Evolutionary conservation across 2,888 invertebrate species (phyloP), one percentile per base, ranked within the genome.

Genomic region (Sinotaia quadrata): DNA sequence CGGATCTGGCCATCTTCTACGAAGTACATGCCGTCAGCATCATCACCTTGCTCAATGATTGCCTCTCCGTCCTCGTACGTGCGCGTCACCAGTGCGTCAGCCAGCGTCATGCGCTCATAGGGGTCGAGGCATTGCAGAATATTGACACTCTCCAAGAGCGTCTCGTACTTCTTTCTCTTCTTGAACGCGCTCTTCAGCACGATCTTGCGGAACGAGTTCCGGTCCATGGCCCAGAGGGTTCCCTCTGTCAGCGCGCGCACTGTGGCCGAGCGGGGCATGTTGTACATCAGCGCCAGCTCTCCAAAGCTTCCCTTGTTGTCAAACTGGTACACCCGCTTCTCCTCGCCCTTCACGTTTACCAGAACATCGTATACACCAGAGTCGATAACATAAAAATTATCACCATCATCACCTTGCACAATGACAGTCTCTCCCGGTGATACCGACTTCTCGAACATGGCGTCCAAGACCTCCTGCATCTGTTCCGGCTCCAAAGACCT

Each of bases 1-100:
- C 93, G 92, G 78, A 96, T 93, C 74, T 92, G 91, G 71, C 98
- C 98, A 83, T 94, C 93, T 71, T 88, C 87, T 4, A 88, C 80
- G 77, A 88, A 88, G 78, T 85, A 88, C 83, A 88, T 87, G 0
- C 88, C 88, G 56, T 88, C 85, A 0, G 87, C 87, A 34, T 80
- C 84, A 58, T 86, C 84, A 0, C 87, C 88, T 63, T 87, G 84
- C 37, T 75, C 71, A 47, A 88, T 88, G 66, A 88, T 87, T 47
- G 80, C 76, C 36, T 85, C 81, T 0, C 80, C 84, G 60, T 85
- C 83, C 31, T 78, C 72, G 77, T 80, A 88, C 8, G 73, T 74
- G 57, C 78, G 79, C 4, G 87, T 75, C 18, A 79, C 76, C 7
- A 88, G 78, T 0, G 88, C 88, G 68, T 88, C 88, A n/a, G 87